These are phyloP conservation scores for Aphelenchoides bicaudatus DNA, from an alignment of 2,888 invertebrate genomes.

Conservation along the genomic window DNA sequence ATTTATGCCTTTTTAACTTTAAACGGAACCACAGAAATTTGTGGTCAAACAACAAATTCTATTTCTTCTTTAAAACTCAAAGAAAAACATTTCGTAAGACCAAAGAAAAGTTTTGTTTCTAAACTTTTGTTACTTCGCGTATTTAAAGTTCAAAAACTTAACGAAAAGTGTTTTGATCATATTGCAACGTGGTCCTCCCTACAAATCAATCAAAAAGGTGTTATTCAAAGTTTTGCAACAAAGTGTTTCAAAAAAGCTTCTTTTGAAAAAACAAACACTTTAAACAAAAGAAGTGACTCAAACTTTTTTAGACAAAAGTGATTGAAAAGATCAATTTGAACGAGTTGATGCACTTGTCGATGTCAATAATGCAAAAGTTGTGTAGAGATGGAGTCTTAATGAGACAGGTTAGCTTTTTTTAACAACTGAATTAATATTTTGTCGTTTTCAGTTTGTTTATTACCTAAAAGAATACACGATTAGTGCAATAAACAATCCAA, in stretches of 20 bases:
- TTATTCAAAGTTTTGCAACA: neutral
- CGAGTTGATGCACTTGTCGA: slow-evolving; percentile 31
- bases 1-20: too few species aligned
- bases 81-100: too few species aligned
- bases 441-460: neutral
- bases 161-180: too few species aligned
- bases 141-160: too few species aligned
- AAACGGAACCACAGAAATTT: too few species aligned
- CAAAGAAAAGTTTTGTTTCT: too few species aligned
- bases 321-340: slow-evolving; percentile 38
- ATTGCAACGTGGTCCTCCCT: too few species aligned
- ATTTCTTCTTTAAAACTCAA: too few species aligned
- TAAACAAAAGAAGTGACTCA: too few species aligned
- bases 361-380: slow-evolving; percentile 17
- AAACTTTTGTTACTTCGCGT: too few species aligned
- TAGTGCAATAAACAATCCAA: neutral
- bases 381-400: slow-evolving; percentile 10
- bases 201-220: neutral
- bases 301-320: slow-evolving; percentile 32
- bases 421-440: neutral
- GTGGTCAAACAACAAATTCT: too few species aligned
- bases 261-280: neutral
- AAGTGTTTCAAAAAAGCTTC: neutral
- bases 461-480: slow-evolving; percentile 11
- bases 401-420: slow-evolving; percentile 8